Evolutionary conservation across 1,140 invertebrate genomes (phyloP).

Genomic region (Dendroctonus valens): DNA sequence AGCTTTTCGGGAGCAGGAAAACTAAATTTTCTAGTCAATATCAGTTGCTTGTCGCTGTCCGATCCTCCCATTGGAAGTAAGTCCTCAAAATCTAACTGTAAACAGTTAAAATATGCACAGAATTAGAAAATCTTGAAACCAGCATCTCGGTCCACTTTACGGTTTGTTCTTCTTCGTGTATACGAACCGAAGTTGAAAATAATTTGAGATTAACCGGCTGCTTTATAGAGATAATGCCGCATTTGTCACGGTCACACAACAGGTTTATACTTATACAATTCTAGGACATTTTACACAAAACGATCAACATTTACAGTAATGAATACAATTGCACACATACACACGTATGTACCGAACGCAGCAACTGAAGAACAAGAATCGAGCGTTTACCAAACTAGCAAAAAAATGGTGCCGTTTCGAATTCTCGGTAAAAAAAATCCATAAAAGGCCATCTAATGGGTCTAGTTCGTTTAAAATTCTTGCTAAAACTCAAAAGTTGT

Average conservation of each 20-base stretch:
- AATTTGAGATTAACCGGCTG: no score
- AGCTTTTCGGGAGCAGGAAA: no score
- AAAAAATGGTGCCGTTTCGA: conserved; percentile 11
- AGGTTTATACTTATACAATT: background rate
- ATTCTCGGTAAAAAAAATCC: conserved; percentile 16
- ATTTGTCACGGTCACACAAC: background rate
- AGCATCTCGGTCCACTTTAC: no score
- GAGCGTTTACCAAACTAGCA: conserved; percentile 8
- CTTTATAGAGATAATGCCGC: no score
- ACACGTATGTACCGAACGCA: background rate
- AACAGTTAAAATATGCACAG: no score
- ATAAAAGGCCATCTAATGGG: conserved; percentile 10
- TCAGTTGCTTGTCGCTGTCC: no score
- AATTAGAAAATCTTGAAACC: no score
- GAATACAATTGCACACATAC: conserved; percentile 1
- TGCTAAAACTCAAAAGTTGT: conserved; percentile 14
- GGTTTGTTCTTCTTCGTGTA: no score
- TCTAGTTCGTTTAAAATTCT: conserved; percentile 10
- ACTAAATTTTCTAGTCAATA: no score
- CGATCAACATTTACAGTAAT: conserved; percentile 6
- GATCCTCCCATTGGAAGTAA: no score
- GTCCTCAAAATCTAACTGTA: no score
- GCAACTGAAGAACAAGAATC: conserved; percentile 3
- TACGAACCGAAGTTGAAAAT: no score
- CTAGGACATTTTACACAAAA: conserved; percentile 1